Percentiles rank a stretch among this genome's conserved stretches.
These are phyloP conservation scores for Plemyria rubiginata DNA, from an alignment of 2,888 invertebrate species.

Conservation along the genomic window DNA sequence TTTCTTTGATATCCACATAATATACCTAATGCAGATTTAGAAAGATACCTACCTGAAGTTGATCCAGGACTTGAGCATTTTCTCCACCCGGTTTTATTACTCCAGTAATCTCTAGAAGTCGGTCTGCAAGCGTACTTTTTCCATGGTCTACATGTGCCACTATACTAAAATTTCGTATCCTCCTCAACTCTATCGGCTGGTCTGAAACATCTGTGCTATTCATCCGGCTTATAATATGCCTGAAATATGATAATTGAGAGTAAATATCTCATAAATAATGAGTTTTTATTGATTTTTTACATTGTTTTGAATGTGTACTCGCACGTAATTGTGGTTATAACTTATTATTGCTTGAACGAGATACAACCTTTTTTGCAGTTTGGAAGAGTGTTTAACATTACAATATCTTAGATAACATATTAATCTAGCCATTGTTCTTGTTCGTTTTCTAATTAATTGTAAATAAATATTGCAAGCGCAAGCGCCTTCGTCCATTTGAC, in stretches of 20 bases:
- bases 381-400: conserved; percentile 24
- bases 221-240: conserved; percentile 44
- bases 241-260: conserved; percentile 21
- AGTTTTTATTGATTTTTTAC: background rate
- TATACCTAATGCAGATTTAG: too few species aligned
- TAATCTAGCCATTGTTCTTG: conserved; percentile 31
- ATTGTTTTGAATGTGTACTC: background rate
- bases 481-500: too few species aligned
- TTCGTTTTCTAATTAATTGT: too few species aligned
- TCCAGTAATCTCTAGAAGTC: conserved; percentile 96
- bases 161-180: conserved; percentile 97
- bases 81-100: conserved; percentile 88
- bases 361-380: conserved; percentile 40
- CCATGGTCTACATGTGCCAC: conserved; percentile 99
- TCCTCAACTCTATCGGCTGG: conserved; percentile 56
- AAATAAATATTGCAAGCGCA: too few species aligned
- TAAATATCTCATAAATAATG: background rate
- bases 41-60: conserved; percentile 86
- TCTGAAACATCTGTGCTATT: conserved; percentile 53
- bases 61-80: conserved; percentile 90
- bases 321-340: background rate
- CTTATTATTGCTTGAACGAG: background rate
- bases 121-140: conserved; percentile 98
- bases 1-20: too few species aligned
- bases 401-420: conserved; percentile 24